Conservation (phyloP, 2,888 invertebrate genomes). For the Sinhomidia bicolor region DNA sequence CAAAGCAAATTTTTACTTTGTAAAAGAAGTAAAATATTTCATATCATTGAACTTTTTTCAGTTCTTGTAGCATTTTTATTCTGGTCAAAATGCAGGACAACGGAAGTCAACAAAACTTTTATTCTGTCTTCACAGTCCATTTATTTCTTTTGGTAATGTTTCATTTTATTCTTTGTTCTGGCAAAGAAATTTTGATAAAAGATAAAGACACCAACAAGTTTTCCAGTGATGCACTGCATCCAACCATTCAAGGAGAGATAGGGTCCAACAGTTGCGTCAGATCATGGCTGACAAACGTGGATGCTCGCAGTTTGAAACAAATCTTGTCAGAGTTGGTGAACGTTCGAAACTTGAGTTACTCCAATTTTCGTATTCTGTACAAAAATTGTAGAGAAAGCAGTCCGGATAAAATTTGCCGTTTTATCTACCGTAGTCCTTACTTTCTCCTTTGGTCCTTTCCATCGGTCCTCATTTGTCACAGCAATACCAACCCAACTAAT, state of each 20-base stretch:
- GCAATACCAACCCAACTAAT: background rate
- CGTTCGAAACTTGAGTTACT: conserved; percentile 20
- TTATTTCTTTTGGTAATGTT: too few relatives aligned
- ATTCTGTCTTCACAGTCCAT: too few relatives aligned
- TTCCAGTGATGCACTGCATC: background rate
- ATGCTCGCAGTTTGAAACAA: background rate
- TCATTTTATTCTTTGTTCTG: too few relatives aligned
- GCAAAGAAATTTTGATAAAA: too few relatives aligned
- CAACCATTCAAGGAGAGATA: background rate
- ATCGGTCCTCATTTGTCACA: background rate
- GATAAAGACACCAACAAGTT: too few relatives aligned
- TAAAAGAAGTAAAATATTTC: too few relatives aligned
- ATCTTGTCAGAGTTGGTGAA: conserved; percentile 3
- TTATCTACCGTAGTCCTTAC: conserved; percentile 1
- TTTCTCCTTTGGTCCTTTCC: conserved; percentile 13
- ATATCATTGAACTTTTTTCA: too few relatives aligned
- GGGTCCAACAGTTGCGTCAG: background rate
- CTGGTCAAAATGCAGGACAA: too few relatives aligned
- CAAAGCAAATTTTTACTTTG: too few relatives aligned
- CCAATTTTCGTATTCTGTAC: background rate
- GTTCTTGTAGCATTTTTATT: too few relatives aligned
- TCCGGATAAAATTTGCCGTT: background rate
- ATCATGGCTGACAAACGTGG: background rate
- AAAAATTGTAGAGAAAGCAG: background rate
- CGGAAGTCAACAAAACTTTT: too few relatives aligned